phyloP scores from a whole-genome alignment of 2,113 vertebrate species.

The Neodon shergylaensis region DNA sequence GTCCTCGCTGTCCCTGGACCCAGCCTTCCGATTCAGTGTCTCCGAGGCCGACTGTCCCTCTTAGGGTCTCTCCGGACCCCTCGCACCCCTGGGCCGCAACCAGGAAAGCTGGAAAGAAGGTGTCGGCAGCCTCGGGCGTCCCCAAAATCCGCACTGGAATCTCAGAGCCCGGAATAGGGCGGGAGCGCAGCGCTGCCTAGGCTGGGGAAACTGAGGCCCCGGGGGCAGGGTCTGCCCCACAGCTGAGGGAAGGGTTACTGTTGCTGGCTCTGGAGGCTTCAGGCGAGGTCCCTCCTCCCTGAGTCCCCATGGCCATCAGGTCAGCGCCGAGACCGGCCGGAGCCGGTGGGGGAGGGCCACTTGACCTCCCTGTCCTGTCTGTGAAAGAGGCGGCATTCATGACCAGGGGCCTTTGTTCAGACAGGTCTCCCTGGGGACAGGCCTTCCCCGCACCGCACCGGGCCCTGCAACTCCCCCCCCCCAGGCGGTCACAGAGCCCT shows the following conservation, averaged over 20 bases:
- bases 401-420: neutral
- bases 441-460: neutral
- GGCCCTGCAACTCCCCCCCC: neutral
- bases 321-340: conserved; percentile 64
- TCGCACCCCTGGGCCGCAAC: conserved; percentile 46
- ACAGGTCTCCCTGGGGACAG: neutral
- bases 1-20: neutral
- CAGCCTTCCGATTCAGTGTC: neutral
- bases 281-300: neutral
- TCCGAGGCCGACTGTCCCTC: neutral
- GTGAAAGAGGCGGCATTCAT: conserved; percentile 66
- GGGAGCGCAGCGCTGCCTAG: neutral
- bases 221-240: neutral
- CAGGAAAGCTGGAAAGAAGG: neutral
- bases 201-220: conserved; percentile 61
- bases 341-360: conserved; percentile 39
- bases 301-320: conserved; percentile 5
- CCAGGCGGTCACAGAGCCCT: fast-evolving
- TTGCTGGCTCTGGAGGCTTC: neutral
- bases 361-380: conserved; percentile 58
- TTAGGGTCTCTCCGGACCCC: neutral
- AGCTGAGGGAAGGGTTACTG: neutral
- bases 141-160: conserved; percentile 72
- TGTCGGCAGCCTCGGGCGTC: conserved; percentile 37
- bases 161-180: neutral